phyloP scores from a whole-genome alignment of 2,113 vertebrate genomes.

The Pagrus major region DNA sequence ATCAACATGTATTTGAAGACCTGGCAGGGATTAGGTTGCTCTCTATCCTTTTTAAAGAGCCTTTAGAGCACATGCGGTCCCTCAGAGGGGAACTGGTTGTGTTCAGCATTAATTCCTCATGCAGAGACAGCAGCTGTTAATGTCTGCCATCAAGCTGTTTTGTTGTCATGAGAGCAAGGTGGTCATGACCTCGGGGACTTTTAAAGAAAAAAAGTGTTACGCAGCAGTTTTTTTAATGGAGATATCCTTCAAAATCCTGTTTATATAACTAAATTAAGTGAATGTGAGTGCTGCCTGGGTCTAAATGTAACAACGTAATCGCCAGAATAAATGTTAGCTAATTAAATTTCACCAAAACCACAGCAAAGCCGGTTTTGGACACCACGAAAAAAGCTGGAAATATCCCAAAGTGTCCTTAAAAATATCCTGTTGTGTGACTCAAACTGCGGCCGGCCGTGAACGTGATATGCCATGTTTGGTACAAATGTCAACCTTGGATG shows the following conservation, averaged over 20 bases:
- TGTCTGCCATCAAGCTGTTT: conserved; percentile 13
- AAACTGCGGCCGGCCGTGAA: no score
- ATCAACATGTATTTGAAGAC: conserved; percentile 44
- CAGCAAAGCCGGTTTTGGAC: no score
- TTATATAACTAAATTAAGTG: neutral
- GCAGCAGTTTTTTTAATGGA: neutral
- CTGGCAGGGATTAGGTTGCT: conserved; percentile 46
- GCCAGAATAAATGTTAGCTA: no score
- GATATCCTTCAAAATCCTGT: conserved; percentile 9
- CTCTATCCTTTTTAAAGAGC: conserved; percentile 48
- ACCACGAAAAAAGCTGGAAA: no score
- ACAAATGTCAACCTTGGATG: no score
- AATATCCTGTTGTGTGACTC: no score
- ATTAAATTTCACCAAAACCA: no score
- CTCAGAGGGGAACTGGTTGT: neutral
- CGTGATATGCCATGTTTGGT: no score
- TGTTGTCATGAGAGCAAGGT: conserved; percentile 2
- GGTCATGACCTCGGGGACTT: neutral
- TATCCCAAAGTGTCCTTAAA: no score
- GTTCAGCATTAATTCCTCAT: conserved; percentile 42
- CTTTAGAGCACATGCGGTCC: conserved; percentile 22
- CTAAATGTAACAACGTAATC: neutral
- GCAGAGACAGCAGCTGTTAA: conserved; percentile 57
- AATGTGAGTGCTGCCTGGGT: neutral
- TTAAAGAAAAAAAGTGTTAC: neutral